Evolutionary conservation across 2,113 vertebrate genomes (phyloP).

Genomic region (Barnardius zonarius): DNA sequence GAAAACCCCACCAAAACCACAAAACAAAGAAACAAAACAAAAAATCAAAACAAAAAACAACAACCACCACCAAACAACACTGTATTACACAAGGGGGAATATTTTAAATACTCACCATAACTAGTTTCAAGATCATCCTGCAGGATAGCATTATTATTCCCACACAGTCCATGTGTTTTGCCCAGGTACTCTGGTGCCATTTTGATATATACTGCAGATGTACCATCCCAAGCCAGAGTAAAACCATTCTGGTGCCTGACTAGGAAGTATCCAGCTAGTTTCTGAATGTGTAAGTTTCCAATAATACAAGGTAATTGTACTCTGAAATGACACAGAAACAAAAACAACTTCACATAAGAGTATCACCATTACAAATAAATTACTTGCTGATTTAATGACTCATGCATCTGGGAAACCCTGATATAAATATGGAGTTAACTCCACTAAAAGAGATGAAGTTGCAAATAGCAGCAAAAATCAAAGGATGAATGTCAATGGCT

Average conservation of each 20-base stretch:
- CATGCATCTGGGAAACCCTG: not conserved
- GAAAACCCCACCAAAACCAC: too few species aligned
- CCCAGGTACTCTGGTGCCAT: conserved; percentile 90
- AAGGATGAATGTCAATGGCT: not conserved
- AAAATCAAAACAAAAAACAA: accelerated
- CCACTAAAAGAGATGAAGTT: not conserved
- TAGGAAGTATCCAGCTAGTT: conserved; percentile 85
- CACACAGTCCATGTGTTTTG: conserved; percentile 88
- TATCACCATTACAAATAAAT: not conserved
- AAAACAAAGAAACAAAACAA: not conserved
- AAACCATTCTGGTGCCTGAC: conserved; percentile 85
- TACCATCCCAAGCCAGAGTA: conserved; percentile 92
- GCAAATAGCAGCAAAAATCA: not conserved
- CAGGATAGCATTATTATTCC: conserved; percentile 91
- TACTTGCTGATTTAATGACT: not conserved
- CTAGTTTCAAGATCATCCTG: conserved; percentile 93
- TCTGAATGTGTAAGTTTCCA: conserved; percentile 84
- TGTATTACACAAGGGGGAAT: not conserved
- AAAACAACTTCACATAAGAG: not conserved
- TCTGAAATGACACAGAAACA: conserved; percentile 58
- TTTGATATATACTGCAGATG: conserved; percentile 89
- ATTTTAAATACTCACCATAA: conserved; percentile 78
- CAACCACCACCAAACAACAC: not conserved
- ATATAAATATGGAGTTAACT: not conserved
- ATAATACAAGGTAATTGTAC: conserved; percentile 80